Base-by-base conservation (phyloP, 1,140 invertebrate genomes). In the Holcopasites calliopsidis region DNA sequence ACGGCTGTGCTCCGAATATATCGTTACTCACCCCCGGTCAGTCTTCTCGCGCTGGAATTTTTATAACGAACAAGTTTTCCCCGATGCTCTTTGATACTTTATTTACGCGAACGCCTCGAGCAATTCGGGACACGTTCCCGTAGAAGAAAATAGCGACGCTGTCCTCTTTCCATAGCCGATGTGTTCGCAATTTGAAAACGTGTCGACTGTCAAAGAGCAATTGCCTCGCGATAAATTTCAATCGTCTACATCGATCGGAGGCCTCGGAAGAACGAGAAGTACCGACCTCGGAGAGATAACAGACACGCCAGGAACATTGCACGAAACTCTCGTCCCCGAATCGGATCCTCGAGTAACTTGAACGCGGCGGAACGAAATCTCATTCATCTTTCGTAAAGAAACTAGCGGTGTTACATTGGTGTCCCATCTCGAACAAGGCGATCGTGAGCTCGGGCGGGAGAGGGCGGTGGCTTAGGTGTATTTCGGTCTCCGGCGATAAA, bases 401-500 rank as follows among this genome's bases (percentile, higher is more conserved):
- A 75, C 54, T 66, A 65, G 71, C 31, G 61, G 31, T 35, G 52
- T 42, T 57, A 50, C 64, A 68, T 68, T 50, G 64, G 64, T 58
- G 52, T 75, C 64, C 64, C 64, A 49, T 58, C 72, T 50, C 42
- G 62, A 75, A 75, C 62, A 69, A 57, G 72, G 35, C 72, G 72
- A 68, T 75, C 72, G 64, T 47, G 38, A 44, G 11, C 42, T 10
- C 13, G 31, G 40, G 18, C 18, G 31, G 61, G 11, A n/a, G 49
- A 40, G 73, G 49, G 55, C 33, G 68, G 74, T 42, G 75, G 75
- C 69, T 82, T 83, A 54, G 70, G 80, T 82, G 84, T 78, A 79
- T 85, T 85, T 88, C 72, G 83, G 83, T 83, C 78, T 71, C 74
- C 76, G 72, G 78, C 85, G 81, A 91, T 92, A 92, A 92, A 92